A percentile compares a stretch with the other conserved stretches of the same genome.
These are phyloP conservation scores for Drosophila burlai DNA, from an alignment of 1,140 invertebrate species.

Conservation along the genomic window DNA sequence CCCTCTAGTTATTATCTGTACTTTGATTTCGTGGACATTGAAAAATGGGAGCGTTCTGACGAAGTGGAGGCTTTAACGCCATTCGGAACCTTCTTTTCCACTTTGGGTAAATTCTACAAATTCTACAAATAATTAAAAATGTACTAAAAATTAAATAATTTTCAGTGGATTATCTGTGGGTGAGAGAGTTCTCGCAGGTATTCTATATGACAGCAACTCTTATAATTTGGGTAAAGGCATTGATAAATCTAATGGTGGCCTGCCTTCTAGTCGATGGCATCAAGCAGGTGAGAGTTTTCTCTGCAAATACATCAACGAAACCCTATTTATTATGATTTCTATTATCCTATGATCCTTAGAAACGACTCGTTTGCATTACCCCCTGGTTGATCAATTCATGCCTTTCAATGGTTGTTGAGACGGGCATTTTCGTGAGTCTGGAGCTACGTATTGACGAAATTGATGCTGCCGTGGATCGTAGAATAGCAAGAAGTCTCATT, in stretches of 20 bases:
- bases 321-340: background rate
- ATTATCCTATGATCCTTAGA: slow-evolving; percentile 28
- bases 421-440: slow-evolving; percentile 72
- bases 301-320: background rate
- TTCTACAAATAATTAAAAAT: background rate
- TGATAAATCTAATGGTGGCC: slow-evolving; percentile 79
- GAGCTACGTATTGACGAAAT: slow-evolving; percentile 80
- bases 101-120: slow-evolving; percentile 50
- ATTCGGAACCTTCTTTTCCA: slow-evolving; percentile 64
- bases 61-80: slow-evolving; percentile 72
- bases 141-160: background rate
- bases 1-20: slow-evolving; percentile 75
- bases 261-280: slow-evolving; percentile 79
- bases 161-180: slow-evolving; percentile 75
- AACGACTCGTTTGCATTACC: slow-evolving; percentile 80
- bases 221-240: slow-evolving; percentile 78
- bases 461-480: slow-evolving; percentile 75
- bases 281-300: slow-evolving; percentile 63
- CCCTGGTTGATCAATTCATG: slow-evolving; percentile 78
- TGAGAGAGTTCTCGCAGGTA: slow-evolving; percentile 78
- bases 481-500: slow-evolving; percentile 75
- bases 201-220: slow-evolving; percentile 81
- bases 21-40: slow-evolving; percentile 68
- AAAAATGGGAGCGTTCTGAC: slow-evolving; percentile 61
- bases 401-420: slow-evolving; percentile 70